Base-by-base conservation (phyloP, 2,888 invertebrate species). In the Drosophila koepferae region DNA sequence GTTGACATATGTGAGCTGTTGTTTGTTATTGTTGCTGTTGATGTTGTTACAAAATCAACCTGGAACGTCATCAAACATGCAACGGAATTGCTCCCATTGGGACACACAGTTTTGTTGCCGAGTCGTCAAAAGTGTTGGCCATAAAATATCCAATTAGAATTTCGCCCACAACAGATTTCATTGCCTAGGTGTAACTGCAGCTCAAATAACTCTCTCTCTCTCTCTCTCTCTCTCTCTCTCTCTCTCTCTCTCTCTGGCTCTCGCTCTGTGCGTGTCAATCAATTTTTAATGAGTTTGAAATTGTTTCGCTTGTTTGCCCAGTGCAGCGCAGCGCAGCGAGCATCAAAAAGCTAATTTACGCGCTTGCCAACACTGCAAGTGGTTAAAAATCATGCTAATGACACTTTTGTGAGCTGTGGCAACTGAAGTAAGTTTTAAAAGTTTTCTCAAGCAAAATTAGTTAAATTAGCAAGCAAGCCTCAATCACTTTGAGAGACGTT, bases 211-310 rank as follows among this genome's bases (percentile, higher is more conserved):
- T 23, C 34, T 59, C 46, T 51, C 28, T 44, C 55, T 53, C 51
- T 66, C 4, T 8, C 46, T 6, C 7, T 20, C 46, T 0, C 48
- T 23, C 44, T 48, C 48, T 55, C 31, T 55, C 49, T 63, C 56
- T 44, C 56, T 41, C 58, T 74, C 56, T 49, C 56, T 34, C 58
- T 74, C 60, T 54, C n/a, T n/a, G n/a, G 62, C 49, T 63, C 56
- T 49, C 56, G 38, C 58, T 74, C 60, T 54, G 59, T 55, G 64
- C 36, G 44, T 77, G 84, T 77, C 91, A 89, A 91, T 91, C 90
- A 91, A 91, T 91, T 89, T 83, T 82, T 91, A 91, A 91, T 91
- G 89, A 91, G 89, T 83, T 91, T 85, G 84, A 86, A 91, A 90
- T 90, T 89, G 87, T 86, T 90, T 77, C 71, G 73, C 66, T 66